phyloP scores from a whole-genome alignment of 2,797 vertebrate species.

The Otus scops region DNA sequence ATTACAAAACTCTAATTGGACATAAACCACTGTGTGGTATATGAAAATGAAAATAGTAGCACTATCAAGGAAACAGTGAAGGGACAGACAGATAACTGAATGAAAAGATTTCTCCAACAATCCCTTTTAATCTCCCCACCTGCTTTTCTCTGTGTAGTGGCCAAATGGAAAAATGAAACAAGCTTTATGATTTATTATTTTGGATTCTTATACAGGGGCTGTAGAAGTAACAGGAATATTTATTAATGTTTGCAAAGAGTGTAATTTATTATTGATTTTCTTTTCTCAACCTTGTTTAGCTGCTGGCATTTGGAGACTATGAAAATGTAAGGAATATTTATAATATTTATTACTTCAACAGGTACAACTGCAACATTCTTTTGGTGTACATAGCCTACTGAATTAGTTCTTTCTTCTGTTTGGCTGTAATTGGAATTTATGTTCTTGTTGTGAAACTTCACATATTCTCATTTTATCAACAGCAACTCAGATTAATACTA shows the following conservation, averaged over 20 bases:
- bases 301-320: not conserved
- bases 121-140: not conserved
- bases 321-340: constrained; percentile 27
- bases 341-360: constrained; percentile 25
- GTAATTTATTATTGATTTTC: constrained; percentile 59
- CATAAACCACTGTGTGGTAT: not conserved
- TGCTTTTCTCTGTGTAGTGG: not conserved
- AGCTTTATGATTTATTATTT: constrained; percentile 13
- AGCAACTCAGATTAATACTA: not conserved
- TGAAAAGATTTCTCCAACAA: not conserved
- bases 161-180: not conserved
- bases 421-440: constrained; percentile 41
- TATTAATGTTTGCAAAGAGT: constrained; percentile 35
- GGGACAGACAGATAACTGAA: not conserved
- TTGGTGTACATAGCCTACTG: not conserved
- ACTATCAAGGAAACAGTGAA: not conserved
- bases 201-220: not conserved
- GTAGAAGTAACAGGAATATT: constrained; percentile 21
- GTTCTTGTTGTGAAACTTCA: not conserved
- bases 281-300: constrained; percentile 7
- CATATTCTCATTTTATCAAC: constrained; percentile 12
- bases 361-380: not conserved
- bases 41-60: not conserved
- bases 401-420: constrained; percentile 24
- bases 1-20: not conserved